Evolutionary conservation across 2,888 invertebrate species (phyloP), one percentile per base, ranked within the genome.

Genomic region (Acanthosoma haemorrhoidale): DNA sequence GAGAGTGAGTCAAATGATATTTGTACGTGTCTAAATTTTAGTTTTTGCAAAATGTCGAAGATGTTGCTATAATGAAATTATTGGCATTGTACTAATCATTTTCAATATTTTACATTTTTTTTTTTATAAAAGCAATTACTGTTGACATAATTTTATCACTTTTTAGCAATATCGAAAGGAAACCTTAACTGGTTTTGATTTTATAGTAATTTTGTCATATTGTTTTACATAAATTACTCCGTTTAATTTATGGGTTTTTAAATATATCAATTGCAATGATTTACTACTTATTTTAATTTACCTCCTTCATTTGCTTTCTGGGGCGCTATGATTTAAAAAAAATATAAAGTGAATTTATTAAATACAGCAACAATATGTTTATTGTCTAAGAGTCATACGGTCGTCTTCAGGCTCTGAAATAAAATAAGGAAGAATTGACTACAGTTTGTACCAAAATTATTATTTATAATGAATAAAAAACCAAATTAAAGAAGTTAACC

Each of bases 231-330:
- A n/a, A n/a, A n/a, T n/a, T n/a, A n/a, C 34, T 21, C 21, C 15
- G 11, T 34, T 59, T 32, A 9, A 32, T 59, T 59, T 32, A 59
- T 61, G 36, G 36, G 61, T 61, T 61, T 36, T 3, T n/a, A 61
- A 61, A 61, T 61, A 61, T 61, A 61, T 61, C 21, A 61, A 61
- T 38, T 61, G 36, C 36, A 61, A 61, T 61, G 61, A 61, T 21
- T 32, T 61, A 13, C 4, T 16, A 18, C 21, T 36, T 61, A 38
- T 61, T 61, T 38, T 32, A 36, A 61, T 38, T 34, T n/a, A 61
- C 61, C 61, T 38, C 16, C 9, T 15, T 36, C 36, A 36, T 36
- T 36, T 36, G 11, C 11, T n/a, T n/a, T n/a, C n/a, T n/a, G n/a
- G n/a, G n/a, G n/a, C n/a, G n/a, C n/a, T n/a, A n/a, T n/a, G 25